Evolutionary conservation across 2,113 vertebrate genomes (phyloP).

Genomic region (Felis chaus): DNA sequence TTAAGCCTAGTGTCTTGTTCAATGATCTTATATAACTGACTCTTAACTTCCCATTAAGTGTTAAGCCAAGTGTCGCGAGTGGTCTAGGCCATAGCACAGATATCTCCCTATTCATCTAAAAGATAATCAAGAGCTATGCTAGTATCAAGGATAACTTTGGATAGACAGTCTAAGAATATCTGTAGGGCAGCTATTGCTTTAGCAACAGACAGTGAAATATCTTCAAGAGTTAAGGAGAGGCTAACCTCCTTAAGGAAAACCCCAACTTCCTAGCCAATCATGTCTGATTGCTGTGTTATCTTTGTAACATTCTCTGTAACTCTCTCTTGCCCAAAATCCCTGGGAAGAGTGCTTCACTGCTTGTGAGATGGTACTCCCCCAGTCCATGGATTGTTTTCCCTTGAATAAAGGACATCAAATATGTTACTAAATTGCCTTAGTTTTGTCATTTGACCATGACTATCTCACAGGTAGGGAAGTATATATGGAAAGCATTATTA

Average conservation of each 20-base stretch:
- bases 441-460: neutral
- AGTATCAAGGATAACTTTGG: neutral
- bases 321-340: neutral
- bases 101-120: neutral
- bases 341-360: neutral
- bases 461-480: neutral
- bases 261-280: neutral
- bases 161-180: neutral
- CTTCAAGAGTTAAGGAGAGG: neutral
- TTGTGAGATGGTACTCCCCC: accelerated
- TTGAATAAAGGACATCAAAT: neutral
- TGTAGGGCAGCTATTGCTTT: neutral
- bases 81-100: neutral
- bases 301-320: neutral
- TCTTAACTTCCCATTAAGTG: neutral
- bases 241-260: neutral
- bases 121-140: neutral
- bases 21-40: neutral
- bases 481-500: neutral
- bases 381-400: neutral
- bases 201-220: neutral
- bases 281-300: neutral
- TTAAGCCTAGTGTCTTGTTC: neutral
- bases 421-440: neutral
- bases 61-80: neutral